Evolutionary conservation across 1,140 invertebrate genomes (phyloP).

Genomic region (Triops longicaudatus): DNA sequence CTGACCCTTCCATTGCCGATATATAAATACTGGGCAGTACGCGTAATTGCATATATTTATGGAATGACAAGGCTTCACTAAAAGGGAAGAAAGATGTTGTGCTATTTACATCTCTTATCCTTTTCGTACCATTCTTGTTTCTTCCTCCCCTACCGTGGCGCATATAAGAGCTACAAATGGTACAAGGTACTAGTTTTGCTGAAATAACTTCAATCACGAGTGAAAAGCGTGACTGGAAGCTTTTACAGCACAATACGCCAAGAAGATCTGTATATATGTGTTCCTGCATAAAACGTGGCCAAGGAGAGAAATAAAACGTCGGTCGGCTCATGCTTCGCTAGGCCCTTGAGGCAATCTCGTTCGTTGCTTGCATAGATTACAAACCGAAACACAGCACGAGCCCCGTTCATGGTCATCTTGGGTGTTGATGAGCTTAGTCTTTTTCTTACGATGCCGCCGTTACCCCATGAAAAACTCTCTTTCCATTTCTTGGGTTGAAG

Average conservation of each 20-base stretch:
- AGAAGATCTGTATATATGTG: background rate
- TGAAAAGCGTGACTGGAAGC: slow-evolving; percentile 1
- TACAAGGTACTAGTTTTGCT: background rate
- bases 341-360: background rate
- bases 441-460: background rate
- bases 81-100: background rate
- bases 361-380: background rate
- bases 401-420: background rate
- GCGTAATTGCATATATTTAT: background rate
- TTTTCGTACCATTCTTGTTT: background rate
- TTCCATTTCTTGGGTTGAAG: background rate
- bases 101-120: background rate
- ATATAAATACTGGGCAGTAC: background rate
- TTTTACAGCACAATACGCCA: background rate
- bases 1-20: background rate
- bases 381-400: background rate
- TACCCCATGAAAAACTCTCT: background rate
- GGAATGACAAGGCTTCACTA: background rate
- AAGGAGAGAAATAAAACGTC: background rate
- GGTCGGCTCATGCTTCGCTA: background rate
- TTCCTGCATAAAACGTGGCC: background rate
- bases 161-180: background rate
- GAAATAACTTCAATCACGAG: background rate
- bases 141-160: background rate
- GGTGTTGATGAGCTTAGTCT: background rate